These are phyloP conservation scores for Cyphomyrmex costatus DNA, from an alignment of 1,140 invertebrate genomes.

Conservation along the genomic window DNA sequence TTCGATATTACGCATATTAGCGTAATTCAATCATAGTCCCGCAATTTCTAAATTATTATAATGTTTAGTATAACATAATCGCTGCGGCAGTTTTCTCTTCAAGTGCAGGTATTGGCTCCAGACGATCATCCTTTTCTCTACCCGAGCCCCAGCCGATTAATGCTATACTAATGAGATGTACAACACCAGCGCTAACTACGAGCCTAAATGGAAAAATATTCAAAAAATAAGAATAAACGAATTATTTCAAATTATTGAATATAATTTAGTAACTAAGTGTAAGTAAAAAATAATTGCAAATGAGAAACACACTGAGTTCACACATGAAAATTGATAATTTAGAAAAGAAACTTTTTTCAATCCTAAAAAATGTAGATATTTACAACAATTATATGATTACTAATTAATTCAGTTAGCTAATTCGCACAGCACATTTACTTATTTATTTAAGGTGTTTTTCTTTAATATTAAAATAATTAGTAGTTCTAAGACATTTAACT, in stretches of 20 bases:
- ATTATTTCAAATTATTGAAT: not conserved
- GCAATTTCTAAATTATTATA: slow-evolving; percentile 6
- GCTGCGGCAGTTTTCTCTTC: slow-evolving; percentile 94
- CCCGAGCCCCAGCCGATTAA: slow-evolving; percentile 91
- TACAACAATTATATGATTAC: not conserved
- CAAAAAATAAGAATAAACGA: not conserved
- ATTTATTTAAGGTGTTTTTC: not conserved
- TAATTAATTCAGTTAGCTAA: not conserved
- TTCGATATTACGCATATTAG: not conserved
- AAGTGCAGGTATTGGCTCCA: slow-evolving; percentile 89
- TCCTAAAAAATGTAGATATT: not conserved
- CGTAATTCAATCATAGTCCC: not conserved
- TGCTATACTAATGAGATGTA: slow-evolving; percentile 92
- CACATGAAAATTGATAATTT: not conserved
- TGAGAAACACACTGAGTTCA: not conserved
- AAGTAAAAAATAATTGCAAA: not conserved
- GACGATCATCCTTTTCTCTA: slow-evolving; percentile 89
- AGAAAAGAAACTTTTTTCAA: not conserved
- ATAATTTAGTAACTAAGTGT: not conserved
- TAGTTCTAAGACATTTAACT: not conserved
- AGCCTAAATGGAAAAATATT: slow-evolving; percentile 88
- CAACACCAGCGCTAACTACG: slow-evolving; percentile 90
- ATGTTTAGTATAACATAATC: slow-evolving; percentile 92
- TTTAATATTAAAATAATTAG: not conserved
- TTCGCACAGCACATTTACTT: not conserved